Conservation (phyloP, 2,113 vertebrate species). For the Nothobranchius kuhntae region DNA sequence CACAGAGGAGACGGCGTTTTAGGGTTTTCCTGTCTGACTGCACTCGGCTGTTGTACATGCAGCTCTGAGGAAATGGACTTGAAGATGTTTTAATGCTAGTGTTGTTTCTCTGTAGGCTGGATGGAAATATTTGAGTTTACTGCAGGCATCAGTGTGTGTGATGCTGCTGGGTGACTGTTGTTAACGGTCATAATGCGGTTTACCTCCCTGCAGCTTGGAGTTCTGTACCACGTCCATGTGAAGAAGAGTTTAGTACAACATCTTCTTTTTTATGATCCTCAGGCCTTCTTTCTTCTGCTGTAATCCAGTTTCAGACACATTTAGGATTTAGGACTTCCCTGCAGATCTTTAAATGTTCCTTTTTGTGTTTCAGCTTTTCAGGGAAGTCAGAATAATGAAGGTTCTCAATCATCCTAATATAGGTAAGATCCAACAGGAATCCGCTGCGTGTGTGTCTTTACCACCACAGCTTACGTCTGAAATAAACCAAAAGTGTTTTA, state of each 20-base stretch:
- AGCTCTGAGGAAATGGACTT: conserved; percentile 11
- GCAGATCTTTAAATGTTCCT: conserved; percentile 12
- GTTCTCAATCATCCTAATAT: conserved; percentile 97
- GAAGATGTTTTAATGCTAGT: conserved; percentile 6
- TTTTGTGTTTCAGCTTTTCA: conserved; percentile 85
- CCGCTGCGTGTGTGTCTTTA: neutral
- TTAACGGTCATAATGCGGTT: conserved; percentile 1
- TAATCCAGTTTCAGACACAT: neutral
- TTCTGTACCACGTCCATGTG: conserved; percentile 41
- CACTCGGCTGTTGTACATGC: conserved; percentile 19
- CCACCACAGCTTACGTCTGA: neutral
- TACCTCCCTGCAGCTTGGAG: conserved; percentile 33
- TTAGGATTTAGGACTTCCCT: neutral
- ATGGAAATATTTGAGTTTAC: conserved; percentile 6
- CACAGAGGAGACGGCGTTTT: conserved; percentile 25
- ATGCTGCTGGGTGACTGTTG: conserved; percentile 34
- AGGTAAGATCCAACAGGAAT: conserved; percentile 77
- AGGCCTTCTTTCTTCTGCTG: neutral
- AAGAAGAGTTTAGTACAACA: conserved; percentile 29
- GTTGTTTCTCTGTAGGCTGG: neutral
- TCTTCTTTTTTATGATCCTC: conserved; percentile 30
- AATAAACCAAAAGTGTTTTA: neutral
- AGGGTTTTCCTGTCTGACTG: conserved; percentile 9
- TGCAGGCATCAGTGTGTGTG: neutral
- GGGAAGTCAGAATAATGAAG: conserved; percentile 99